Percentiles rank a stretch among this genome's conserved stretches.
These are phyloP conservation scores for Orestias chungarensis DNA, from an alignment of 2,797 vertebrate species.

Conservation along the genomic window DNA sequence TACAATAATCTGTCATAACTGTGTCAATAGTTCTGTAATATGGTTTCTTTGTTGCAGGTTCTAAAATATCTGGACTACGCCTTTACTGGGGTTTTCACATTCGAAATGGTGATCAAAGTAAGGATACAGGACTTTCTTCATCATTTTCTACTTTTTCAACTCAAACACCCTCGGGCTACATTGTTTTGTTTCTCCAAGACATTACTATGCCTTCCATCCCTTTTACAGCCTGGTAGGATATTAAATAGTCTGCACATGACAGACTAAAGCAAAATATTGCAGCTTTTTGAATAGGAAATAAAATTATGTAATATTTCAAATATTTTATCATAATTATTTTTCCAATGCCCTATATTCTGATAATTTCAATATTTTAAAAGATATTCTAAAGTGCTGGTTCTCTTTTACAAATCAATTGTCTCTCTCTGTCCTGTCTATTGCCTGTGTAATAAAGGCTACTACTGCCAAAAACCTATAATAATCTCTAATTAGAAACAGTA, in stretches of 20 bases:
- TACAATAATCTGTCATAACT: background rate
- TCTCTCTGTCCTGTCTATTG: no score
- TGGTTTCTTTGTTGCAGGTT: slow-evolving; percentile 76
- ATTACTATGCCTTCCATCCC: background rate
- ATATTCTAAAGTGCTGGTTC: no score
- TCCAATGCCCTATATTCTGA: background rate
- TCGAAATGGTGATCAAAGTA: slow-evolving; percentile 99
- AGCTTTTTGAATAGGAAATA: background rate
- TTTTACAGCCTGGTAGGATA: background rate
- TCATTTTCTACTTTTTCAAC: background rate
- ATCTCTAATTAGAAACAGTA: background rate
- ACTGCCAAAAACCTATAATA: no score
- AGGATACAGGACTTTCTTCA: slow-evolving; percentile 34
- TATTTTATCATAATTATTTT: background rate
- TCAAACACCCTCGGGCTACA: no score
- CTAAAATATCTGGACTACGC: slow-evolving; percentile 98
- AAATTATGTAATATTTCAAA: background rate
- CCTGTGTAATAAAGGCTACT: no score
- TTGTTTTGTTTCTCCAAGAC: background rate
- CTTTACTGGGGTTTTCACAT: slow-evolving; percentile 97
- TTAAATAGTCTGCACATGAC: background rate
- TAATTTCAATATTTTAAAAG: no score
- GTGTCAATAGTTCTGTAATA: slow-evolving; percentile 4
- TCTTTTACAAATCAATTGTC: no score
- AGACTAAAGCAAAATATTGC: background rate